Conservation (phyloP, 2,797 vertebrate genomes). For the Manis pentadactyla region DNA sequence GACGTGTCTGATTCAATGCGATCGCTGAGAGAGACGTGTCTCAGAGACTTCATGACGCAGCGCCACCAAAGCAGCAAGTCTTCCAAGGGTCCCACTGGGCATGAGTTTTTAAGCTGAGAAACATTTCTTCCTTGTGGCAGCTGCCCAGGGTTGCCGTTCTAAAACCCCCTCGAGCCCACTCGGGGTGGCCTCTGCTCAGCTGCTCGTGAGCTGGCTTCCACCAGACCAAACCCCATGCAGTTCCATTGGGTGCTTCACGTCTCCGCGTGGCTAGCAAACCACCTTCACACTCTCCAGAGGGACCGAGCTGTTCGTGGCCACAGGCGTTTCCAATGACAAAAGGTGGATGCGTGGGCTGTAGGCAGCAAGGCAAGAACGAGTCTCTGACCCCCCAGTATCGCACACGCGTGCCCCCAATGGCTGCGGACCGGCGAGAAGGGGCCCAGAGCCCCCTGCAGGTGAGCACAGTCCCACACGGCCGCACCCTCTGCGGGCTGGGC, state of each 20-base stretch:
- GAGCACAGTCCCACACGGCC: too few species aligned
- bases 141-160: rapidly evolving
- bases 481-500: too few species aligned
- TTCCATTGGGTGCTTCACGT: neutral
- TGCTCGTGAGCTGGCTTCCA: neutral
- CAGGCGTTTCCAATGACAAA: too few species aligned
- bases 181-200: rapidly evolving
- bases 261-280: rapidly evolving
- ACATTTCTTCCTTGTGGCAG: neutral
- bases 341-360: too few species aligned
- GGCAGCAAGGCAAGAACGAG: too few species aligned
- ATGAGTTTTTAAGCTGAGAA: rapidly evolving
- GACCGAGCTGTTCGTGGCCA: rapidly evolving
- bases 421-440: too few species aligned
- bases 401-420: too few species aligned
- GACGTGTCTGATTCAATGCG: neutral
- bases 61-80: neutral
- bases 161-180: too few species aligned
- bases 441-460: too few species aligned
- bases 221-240: neutral
- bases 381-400: too few species aligned
- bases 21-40: neutral
- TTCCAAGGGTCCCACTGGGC: rapidly evolving
- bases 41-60: neutral
- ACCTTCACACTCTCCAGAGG: neutral